These are phyloP conservation scores for Solen grandis DNA, from an alignment of 1,140 invertebrate species.

Conservation along the genomic window DNA sequence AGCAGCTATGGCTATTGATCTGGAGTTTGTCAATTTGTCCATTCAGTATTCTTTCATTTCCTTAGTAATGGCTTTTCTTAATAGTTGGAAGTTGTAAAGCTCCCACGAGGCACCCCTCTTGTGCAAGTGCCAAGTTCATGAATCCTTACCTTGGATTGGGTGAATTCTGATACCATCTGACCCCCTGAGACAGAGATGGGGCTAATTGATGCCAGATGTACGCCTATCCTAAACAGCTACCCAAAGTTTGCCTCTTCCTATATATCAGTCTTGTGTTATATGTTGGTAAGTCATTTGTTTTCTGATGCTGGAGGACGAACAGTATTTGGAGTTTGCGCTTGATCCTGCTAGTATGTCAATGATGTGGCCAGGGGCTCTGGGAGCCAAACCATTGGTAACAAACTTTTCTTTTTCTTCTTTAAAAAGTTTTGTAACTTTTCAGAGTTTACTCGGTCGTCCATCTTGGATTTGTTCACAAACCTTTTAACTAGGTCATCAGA, in stretches of 20 bases:
- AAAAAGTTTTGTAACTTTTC: conserved; percentile 1
- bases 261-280: conserved; percentile 29
- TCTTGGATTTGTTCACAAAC: conserved; percentile 35
- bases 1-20: conserved; percentile 13
- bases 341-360: conserved; percentile 49
- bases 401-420: conserved; percentile 18
- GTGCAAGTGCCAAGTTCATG: conserved; percentile 36
- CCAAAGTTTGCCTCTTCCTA: conserved; percentile 23
- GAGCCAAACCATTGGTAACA: conserved; percentile 51
- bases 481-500: conserved; percentile 34
- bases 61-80: conserved; percentile 15
- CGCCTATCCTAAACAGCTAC: conserved; percentile 33
- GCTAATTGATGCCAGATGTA: conserved; percentile 56
- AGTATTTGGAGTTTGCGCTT: conserved; percentile 51
- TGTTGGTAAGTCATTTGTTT: conserved; percentile 57
- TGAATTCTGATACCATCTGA: conserved; percentile 51
- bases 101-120: conserved; percentile 45
- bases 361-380: conserved; percentile 45
- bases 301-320: conserved; percentile 53
- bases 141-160: conserved; percentile 51
- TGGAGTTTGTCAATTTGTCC: neutral
- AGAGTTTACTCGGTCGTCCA: conserved; percentile 16
- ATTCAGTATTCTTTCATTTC: conserved; percentile 2
- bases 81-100: neutral
- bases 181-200: conserved; percentile 44